These are phyloP conservation scores for Chydorus sphaericus DNA, from an alignment of 2,888 invertebrate genomes.

Conservation along the genomic window DNA sequence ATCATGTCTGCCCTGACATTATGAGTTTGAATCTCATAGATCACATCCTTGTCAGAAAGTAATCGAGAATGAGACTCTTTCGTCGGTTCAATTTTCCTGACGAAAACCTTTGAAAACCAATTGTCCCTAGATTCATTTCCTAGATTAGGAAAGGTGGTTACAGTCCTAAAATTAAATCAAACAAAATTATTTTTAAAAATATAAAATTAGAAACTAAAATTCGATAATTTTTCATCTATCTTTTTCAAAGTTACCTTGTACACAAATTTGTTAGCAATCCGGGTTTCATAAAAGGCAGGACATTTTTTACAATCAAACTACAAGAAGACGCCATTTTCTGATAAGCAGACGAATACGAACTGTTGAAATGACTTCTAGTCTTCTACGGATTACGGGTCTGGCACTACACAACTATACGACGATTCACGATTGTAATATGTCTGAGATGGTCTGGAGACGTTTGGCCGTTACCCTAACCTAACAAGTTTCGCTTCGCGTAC, in stretches of 20 bases:
- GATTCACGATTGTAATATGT: too few relatives aligned
- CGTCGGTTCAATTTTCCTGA: conserved; percentile 80
- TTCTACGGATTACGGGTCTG: too few relatives aligned
- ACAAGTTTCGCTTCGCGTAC: too few relatives aligned
- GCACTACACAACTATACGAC: too few relatives aligned
- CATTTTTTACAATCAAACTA: neutral
- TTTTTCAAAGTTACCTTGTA: neutral
- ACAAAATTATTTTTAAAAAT: neutral
- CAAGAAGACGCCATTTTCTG: neutral
- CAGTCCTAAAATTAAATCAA: neutral
- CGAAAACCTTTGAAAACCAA: conserved; percentile 77
- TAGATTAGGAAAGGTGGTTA: neutral
- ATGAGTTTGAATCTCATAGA: conserved; percentile 90
- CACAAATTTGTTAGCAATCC: neutral
- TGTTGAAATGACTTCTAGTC: too few relatives aligned
- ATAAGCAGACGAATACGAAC: neutral
- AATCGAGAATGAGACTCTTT: conserved; percentile 93
- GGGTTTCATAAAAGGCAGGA: neutral
- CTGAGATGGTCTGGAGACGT: too few relatives aligned
- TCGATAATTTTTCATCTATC: neutral
- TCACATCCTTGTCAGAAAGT: conserved; percentile 88
- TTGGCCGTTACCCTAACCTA: too few relatives aligned
- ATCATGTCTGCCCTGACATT: conserved; percentile 80
- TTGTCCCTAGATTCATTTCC: conserved; percentile 41
- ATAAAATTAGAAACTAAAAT: neutral